phyloP scores from a whole-genome alignment of 2,888 invertebrate genomes.

The Ectemnius continuus region DNA sequence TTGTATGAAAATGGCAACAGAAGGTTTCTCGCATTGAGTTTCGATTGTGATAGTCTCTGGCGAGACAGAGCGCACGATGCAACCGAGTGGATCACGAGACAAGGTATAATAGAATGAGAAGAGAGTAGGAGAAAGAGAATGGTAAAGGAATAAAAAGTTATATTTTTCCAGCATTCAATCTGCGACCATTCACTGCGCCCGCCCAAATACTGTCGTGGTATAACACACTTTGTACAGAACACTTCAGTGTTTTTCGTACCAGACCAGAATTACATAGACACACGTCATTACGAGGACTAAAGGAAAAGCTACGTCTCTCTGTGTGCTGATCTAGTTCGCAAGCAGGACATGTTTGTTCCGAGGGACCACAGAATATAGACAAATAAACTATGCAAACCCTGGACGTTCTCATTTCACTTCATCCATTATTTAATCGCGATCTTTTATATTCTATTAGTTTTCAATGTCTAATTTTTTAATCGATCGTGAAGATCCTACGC shows the following conservation, averaged over 20 bases:
- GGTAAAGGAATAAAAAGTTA: slow-evolving; percentile 66
- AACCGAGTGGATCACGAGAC: slow-evolving; percentile 29
- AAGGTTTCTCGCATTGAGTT: slow-evolving; percentile 54
- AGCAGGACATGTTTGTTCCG: slow-evolving; percentile 33
- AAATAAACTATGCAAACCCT: slow-evolving; percentile 40
- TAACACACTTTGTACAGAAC: slow-evolving; percentile 32
- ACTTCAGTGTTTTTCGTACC: not conserved
- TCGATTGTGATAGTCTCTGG: slow-evolving; percentile 54
- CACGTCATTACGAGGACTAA: slow-evolving; percentile 17
- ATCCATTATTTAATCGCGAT: slow-evolving; percentile 20
- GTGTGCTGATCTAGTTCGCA: slow-evolving; percentile 12
- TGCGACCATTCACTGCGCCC: slow-evolving; percentile 52
- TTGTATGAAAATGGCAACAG: slow-evolving; percentile 23
- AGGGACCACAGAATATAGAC: slow-evolving; percentile 50
- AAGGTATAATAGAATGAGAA: not conserved
- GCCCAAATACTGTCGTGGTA: slow-evolving; percentile 23
- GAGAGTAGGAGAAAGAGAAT: slow-evolving; percentile 29
- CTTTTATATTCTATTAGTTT: slow-evolving; percentile 3
- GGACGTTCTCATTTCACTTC: slow-evolving; percentile 30
- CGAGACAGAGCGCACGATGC: slow-evolving; percentile 15
- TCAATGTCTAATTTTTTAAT: too few relatives aligned
- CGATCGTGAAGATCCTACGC: too few relatives aligned
- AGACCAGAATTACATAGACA: too few relatives aligned
- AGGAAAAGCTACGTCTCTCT: slow-evolving; percentile 10
- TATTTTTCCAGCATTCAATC: slow-evolving; percentile 70